Base-by-base conservation (phyloP, 2,113 vertebrate species). In the Tinamus guttatus region DNA sequence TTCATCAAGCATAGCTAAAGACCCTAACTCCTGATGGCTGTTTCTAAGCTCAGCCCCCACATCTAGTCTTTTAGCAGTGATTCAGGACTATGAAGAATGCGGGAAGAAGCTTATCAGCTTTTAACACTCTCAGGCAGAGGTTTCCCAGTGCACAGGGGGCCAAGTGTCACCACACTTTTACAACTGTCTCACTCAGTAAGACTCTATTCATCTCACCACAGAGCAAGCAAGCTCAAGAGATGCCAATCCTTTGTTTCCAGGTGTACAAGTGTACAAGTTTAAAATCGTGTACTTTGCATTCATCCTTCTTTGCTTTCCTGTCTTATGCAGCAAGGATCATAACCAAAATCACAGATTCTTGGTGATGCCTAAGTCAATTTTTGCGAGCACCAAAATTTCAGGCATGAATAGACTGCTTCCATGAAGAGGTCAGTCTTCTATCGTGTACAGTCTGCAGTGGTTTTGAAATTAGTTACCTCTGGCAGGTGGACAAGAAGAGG, bases 281-380 rank as follows among this genome's bases (percentile, higher is more conserved):
- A 73, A 76, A 76, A 45, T 64, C 8, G 2, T n/a, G 16, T 45
- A 25, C 7, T 27, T 89, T 59, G 4, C 6, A 8, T 67, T 75
- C 30, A 34, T 30, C n/a, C 24, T 74, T 4, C 2, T 36, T 69
- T 6, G 18, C 5, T 24, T 83, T 76, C 34, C 27, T 58, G 5
- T 13, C 7, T 67, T 30, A 30, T 30, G 27, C 54, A 58, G 54
- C 54, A 38, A 2, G 41, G 4, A 12, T n/a, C 41, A 21, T 11
- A n/a, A 30, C 18, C 30, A 19, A 60, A 25, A 45, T 45, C n/a
- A 90, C 54, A 79, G 6, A 11, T 45, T 58, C 54, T 32, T 32
- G 9, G 17, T 4, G 0, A 3, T 3, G 3, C 22, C 20, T 59
- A 45, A 85, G 49, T 11, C 49, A 63, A 0, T 1, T 54, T 85